Conservation (phyloP, 2,888 invertebrate species). For the Drosophila buzzatii region DNA sequence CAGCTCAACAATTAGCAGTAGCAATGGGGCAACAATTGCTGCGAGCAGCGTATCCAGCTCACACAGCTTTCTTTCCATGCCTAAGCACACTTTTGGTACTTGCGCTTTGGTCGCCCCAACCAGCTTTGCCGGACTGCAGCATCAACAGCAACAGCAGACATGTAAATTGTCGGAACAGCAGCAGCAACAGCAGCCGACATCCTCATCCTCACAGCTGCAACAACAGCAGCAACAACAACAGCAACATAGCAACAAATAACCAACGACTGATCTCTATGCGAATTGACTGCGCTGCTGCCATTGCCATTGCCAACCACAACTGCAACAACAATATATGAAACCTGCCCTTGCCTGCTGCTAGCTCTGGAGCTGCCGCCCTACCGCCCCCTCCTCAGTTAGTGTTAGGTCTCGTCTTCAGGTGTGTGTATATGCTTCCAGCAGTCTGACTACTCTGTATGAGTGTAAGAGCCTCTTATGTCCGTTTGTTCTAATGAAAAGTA, state of each 20-base stretch:
- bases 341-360: slow-evolving; percentile 60
- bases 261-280: slow-evolving; percentile 82
- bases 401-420: slow-evolving; percentile 35
- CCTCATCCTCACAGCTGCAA: slow-evolving; percentile 36
- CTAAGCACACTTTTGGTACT: slow-evolving; percentile 84
- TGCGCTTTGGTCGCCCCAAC: slow-evolving; percentile 82
- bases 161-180: slow-evolving; percentile 33
- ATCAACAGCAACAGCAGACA: slow-evolving; percentile 45
- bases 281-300: slow-evolving; percentile 80
- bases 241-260: slow-evolving; percentile 65
- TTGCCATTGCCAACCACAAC: slow-evolving; percentile 56
- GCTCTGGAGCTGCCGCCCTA: slow-evolving; percentile 13
- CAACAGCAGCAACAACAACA: slow-evolving; percentile 52
- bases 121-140: slow-evolving; percentile 67
- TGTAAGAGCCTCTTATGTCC: slow-evolving; percentile 8
- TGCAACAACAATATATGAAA: slow-evolving; percentile 17
- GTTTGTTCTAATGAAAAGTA: not conserved
- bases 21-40: slow-evolving; percentile 46
- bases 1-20: slow-evolving; percentile 46
- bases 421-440: slow-evolving; percentile 14
- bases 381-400: slow-evolving; percentile 3
- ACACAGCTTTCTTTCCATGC: slow-evolving; percentile 69
- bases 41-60: slow-evolving; percentile 44
- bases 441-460: slow-evolving; percentile 18
- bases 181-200: slow-evolving; percentile 38